These are phyloP conservation scores for Pachypeltis micranthus DNA, from an alignment of 1,140 invertebrate species.

Conservation along the genomic window DNA sequence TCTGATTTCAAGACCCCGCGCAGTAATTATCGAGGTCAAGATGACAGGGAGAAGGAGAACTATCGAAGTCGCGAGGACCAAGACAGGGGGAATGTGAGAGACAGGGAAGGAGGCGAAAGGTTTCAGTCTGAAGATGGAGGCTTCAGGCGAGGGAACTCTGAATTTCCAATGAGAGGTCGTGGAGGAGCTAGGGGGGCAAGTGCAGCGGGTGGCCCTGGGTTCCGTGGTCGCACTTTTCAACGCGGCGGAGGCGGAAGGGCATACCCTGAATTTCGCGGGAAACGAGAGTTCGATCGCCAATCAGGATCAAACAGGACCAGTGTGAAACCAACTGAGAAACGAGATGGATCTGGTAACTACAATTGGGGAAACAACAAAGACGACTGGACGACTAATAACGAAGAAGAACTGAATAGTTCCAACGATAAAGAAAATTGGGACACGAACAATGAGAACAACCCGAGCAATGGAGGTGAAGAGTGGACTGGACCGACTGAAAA, in stretches of 20 bases:
- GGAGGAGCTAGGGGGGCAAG: constrained; percentile 32
- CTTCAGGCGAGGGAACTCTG: constrained; percentile 17
- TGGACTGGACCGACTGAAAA: not conserved
- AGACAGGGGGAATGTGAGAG: not conserved
- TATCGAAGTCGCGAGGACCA: not conserved
- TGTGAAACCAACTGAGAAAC: constrained; percentile 85
- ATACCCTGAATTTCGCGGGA: constrained; percentile 36
- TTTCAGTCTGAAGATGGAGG: not conserved
- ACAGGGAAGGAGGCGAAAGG: not conserved
- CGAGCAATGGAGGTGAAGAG: not conserved
- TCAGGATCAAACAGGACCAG: constrained; percentile 90
- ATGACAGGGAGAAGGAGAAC: constrained; percentile 7
- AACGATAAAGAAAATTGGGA: not conserved
- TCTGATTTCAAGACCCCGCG: not conserved
- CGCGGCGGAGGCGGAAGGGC: constrained; percentile 35
- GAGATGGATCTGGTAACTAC: constrained; percentile 82
- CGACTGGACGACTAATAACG: not conserved
- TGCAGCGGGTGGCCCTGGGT: constrained; percentile 26
- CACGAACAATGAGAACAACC: not conserved
- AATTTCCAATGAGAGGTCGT: constrained; percentile 32
- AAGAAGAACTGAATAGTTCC: not conserved
- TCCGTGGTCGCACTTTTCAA: not conserved
- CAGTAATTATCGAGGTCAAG: not conserved
- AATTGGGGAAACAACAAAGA: constrained; percentile 63
- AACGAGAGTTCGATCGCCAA: constrained; percentile 86